phyloP scores from a whole-genome alignment of 2,797 vertebrate species.

The Alectoris magna region DNA sequence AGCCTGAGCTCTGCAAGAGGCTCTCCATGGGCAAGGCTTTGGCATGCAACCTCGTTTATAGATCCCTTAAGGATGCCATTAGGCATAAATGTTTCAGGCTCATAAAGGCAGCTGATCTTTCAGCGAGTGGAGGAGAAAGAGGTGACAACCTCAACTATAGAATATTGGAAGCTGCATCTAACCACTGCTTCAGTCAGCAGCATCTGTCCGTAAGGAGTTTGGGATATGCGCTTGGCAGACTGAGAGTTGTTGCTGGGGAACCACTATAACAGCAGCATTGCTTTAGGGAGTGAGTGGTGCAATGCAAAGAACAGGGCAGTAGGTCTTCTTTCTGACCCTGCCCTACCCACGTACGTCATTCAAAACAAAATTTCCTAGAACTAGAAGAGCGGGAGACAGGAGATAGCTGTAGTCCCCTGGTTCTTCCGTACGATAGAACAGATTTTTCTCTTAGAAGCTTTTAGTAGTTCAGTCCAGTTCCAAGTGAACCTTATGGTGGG shows the following conservation, averaged over 20 bases:
- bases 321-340: not conserved
- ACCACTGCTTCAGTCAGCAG: not conserved
- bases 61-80: not conserved
- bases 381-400: not conserved
- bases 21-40: fast-evolving
- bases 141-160: not conserved
- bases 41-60: fast-evolving
- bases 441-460: not conserved
- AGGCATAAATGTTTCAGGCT: not conserved
- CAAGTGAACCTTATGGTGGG: fast-evolving
- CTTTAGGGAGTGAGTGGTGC: not conserved
- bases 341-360: fast-evolving
- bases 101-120: not conserved
- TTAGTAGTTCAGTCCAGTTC: fast-evolving
- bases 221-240: not conserved
- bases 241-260: not conserved
- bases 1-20: not conserved
- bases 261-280: not conserved
- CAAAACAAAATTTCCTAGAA: not conserved
- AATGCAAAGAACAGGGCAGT: not conserved
- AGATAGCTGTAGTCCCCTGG: not conserved
- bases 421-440: not conserved
- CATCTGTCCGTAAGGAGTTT: not conserved
- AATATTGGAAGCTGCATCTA: not conserved
- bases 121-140: not conserved